Evolutionary conservation across 2,888 invertebrate species (phyloP), one percentile per base, ranked within the genome.

Genomic region (Cataglyphis albicans): DNA sequence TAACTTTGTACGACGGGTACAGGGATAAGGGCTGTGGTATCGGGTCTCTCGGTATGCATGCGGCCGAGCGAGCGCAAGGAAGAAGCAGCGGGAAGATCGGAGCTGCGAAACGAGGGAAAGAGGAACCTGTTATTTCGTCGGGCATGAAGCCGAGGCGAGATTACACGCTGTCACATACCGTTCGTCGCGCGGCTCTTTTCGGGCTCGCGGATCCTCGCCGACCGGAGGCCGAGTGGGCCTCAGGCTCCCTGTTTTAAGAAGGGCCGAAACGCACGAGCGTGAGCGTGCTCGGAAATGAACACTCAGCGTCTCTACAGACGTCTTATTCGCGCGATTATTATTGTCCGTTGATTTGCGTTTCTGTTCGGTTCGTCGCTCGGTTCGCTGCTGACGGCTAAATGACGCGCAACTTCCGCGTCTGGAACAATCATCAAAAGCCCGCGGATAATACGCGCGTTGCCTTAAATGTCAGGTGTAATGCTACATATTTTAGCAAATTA

Each of bases 141-240:
- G 81, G 86, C 85, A 84, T 81, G 85, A 84, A 88, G 87, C 89
- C 85, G 89, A 83, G 86, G 86, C 89, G 91, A 94, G 94, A 94
- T 94, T 94, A 93, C 93, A 94, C 93, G 94, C 93, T 94, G 94
- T 94, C 94, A 93, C 92, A 93, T 92, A 92, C 90, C 90, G 92
- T 91, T 91, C 85, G 81, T 78, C 83, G 84, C 80, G 73, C 81
- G 74, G 82, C 76, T 81, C 82, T 86, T 89, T 89, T 89, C 88
- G 88, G 89, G 75, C 87, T 72, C 82, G 82, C 84, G 70, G 55
- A 81, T 89, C 65, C 70, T 72, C 78, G 29, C 41, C 61, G 25
- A 18, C 57, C 21, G 25, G 52, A 52, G 52, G 7, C 52, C 18
- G 48, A 10, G 35, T 35, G 6, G 57, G 59, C 68, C 73, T 76